These are phyloP conservation scores for Triplophysa bombifrons DNA, from an alignment of 2,797 vertebrate species.

Conservation along the genomic window DNA sequence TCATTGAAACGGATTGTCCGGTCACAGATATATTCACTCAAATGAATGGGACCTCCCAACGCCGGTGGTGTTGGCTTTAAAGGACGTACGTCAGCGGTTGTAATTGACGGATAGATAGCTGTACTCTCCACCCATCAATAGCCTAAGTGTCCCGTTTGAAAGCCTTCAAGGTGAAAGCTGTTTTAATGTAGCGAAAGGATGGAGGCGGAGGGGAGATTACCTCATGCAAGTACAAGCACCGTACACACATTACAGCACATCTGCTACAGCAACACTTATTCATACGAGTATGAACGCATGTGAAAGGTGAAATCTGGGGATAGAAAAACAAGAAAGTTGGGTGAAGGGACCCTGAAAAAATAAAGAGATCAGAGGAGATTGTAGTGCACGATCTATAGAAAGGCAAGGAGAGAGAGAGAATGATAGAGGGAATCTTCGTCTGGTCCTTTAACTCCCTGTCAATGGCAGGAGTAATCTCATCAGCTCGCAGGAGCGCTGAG, in stretches of 20 bases:
- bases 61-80: not conserved
- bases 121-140: constrained; percentile 48
- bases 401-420: not conserved
- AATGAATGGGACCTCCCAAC: not conserved
- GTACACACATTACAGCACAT: constrained; percentile 44
- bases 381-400: not conserved
- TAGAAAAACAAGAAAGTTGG: not conserved
- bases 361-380: not conserved
- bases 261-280: constrained; percentile 23
- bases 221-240: constrained; percentile 55
- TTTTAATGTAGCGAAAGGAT: constrained; percentile 52
- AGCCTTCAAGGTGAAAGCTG: constrained; percentile 63
- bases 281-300: constrained; percentile 45
- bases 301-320: not conserved
- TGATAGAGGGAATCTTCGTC: constrained; percentile 73
- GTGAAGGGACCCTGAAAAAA: not conserved
- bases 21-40: not conserved
- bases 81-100: constrained; percentile 42
- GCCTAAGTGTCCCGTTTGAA: constrained; percentile 57
- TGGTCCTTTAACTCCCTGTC: constrained; percentile 82
- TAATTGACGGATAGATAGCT: constrained; percentile 48
- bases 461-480: constrained; percentile 93
- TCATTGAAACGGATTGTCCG: not conserved
- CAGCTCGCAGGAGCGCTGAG: constrained; percentile 87
- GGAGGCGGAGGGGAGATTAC: constrained; percentile 30